Evolutionary conservation across 2,888 invertebrate species (phyloP).

Genomic region (Drosophila rubida): DNA sequence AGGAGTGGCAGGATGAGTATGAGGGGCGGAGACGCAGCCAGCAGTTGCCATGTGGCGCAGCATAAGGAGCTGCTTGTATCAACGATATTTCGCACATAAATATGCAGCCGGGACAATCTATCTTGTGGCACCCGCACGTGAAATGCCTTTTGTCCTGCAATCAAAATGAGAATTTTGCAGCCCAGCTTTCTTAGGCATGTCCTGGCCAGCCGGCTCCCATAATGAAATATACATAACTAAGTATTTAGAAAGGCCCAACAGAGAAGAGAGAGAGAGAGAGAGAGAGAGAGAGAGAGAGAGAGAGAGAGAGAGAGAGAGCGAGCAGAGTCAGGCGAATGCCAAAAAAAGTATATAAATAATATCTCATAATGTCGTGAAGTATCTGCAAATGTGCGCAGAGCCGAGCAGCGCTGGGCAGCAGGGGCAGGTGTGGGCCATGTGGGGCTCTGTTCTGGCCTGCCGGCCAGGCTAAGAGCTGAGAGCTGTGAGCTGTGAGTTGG

Average conservation of each 20-base stretch:
- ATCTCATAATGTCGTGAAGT: conserved; percentile 79
- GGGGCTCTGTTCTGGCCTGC: conserved; percentile 30
- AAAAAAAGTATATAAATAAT: conserved; percentile 73
- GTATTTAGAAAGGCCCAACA: conserved; percentile 50
- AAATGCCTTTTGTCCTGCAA: conserved; percentile 69
- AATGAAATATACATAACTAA: conserved; percentile 77
- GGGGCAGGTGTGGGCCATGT: conserved; percentile 51
- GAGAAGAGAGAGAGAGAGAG: conserved; percentile 1
- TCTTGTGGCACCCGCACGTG: conserved; percentile 76
- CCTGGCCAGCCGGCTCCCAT: conserved; percentile 52
- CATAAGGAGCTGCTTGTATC: conserved; percentile 58
- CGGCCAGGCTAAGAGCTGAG: conserved; percentile 23
- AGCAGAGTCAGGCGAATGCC: conserved; percentile 15
- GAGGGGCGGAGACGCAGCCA: conserved; percentile 5
- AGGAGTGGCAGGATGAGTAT: neutral
- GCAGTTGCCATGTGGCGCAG: conserved; percentile 53
- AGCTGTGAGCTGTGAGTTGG: conserved; percentile 14
- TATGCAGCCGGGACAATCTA: conserved; percentile 75
- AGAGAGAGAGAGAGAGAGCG: neutral
- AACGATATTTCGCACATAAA: conserved; percentile 82
- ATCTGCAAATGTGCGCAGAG: conserved; percentile 55
- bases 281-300: neutral
- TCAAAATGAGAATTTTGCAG: conserved; percentile 62
- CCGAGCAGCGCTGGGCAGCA: neutral
- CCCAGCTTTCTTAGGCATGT: conserved; percentile 23